Evolutionary conservation across 1,140 invertebrate species (phyloP), one percentile per base, ranked within the genome.

Genomic region (Whitmania pigra): DNA sequence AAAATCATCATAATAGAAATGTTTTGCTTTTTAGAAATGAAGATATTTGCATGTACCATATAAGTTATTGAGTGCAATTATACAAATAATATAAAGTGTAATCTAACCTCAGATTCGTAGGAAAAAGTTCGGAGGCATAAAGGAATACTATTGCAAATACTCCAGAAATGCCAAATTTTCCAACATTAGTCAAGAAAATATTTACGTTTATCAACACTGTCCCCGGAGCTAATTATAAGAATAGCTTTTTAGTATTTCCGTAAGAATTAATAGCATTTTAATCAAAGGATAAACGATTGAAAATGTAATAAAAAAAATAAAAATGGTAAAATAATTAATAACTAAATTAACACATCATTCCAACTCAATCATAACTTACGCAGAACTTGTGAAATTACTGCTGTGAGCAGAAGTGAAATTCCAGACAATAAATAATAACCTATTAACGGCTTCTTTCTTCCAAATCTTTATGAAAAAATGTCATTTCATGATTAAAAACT

Each of bases 131-230:
- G 7, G 77, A 72, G 25, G 77, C 76, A 73, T 78, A 80, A 13
- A 81, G 75, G 53, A 79, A 81, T 6, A 79, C 70, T 18, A 77
- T 76, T 6, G 77, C 77, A 60, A 79, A 92, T 11, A 89, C 89
- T 0, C 89, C 86, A 0, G 90, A 90, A 69, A 91, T 90, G 20
- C 88, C 88, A 75, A 92, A 83, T 83, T 92, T 92, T 13, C 88
- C 90, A 57, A 89, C 79, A 89, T 92, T 90, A 7, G 89, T 88
- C 57, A 88, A 84, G 9, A 85, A 83, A 6, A 89, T 85, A n/a
- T 22, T 63, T 13, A 63, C 57, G 22, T 31, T 25, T 31, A 17
- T 63, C 57, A 20, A 63, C 15, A 49, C 0, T 15, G 11, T 22
- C 20, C 29, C 29, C 22, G 57, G 57, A 13, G 6, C 57, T 31